A percentile compares a stretch with the other conserved stretches of the same genome.
phyloP scores from a whole-genome alignment of 2,888 invertebrate species.

The Platerodrilus igneus region DNA sequence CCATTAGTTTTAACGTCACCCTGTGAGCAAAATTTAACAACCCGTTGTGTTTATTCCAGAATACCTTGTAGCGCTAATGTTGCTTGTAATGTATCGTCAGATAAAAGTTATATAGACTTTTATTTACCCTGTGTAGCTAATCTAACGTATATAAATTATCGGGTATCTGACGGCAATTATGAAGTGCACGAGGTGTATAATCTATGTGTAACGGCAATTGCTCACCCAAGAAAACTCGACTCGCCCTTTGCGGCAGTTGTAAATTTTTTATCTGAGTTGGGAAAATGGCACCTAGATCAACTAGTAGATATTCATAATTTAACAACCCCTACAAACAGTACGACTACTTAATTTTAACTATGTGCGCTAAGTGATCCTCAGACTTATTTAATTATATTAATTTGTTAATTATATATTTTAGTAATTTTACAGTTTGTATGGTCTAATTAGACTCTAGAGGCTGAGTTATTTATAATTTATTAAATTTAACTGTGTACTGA shows the following conservation, averaged over 20 bases:
- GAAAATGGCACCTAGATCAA: constrained; percentile 1
- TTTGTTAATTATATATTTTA: no score
- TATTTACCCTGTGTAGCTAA: constrained; percentile 39
- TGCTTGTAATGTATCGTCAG: constrained; percentile 24
- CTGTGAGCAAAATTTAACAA: constrained; percentile 25
- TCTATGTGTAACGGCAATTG: constrained; percentile 14
- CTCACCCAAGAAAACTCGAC: constrained; percentile 2
- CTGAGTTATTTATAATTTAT: no score
- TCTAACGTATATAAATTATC: constrained; percentile 22
- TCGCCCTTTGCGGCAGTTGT: constrained; percentile 7
- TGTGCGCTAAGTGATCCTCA: no score
- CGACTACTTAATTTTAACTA: no score
- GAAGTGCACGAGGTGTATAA: background rate
- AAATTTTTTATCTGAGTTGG: constrained; percentile 6
- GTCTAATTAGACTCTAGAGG: no score
- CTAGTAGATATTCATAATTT: no score
- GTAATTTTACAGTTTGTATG: no score
- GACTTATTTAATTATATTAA: no score
- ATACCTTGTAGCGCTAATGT: constrained; percentile 13
- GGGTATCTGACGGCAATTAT: background rate
- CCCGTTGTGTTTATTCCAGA: constrained; percentile 14
- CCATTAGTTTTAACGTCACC: constrained; percentile 35
- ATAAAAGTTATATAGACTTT: constrained; percentile 32
- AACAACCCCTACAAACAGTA: no score
- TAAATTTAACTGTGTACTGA: no score